Evolutionary conservation across 2,888 invertebrate species (phyloP).

Genomic region (Digitonthophagus gazella): DNA sequence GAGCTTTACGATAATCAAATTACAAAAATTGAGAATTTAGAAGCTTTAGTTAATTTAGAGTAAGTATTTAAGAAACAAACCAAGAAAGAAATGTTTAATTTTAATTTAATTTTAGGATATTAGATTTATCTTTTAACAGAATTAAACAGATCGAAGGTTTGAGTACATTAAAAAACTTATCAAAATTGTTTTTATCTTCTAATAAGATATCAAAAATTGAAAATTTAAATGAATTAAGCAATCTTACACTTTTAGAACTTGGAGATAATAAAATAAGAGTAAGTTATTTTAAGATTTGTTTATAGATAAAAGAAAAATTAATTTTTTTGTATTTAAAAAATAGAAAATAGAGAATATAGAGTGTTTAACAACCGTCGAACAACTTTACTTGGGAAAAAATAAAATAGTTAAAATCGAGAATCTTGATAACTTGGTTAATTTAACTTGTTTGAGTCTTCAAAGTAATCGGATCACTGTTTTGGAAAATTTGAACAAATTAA

Average conservation of each 20-base stretch:
- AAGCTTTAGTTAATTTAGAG: conserved; percentile 83
- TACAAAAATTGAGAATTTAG: conserved; percentile 85
- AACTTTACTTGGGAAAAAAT: conserved; percentile 90
- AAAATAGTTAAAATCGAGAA: conserved; percentile 88
- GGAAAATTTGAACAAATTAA: conserved; percentile 74
- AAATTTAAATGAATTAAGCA: conserved; percentile 76
- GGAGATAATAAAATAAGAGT: conserved; percentile 93
- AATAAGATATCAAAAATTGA: conserved; percentile 87
- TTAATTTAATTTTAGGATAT: conserved; percentile 59
- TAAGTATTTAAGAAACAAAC: conserved; percentile 53
- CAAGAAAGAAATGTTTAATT: conserved; percentile 12
- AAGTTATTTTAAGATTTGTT: conserved; percentile 39
- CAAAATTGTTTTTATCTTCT: conserved; percentile 84
- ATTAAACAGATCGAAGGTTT: conserved; percentile 84
- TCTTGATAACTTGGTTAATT: conserved; percentile 66
- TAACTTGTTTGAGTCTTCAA: conserved; percentile 84
- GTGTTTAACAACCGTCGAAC: conserved; percentile 69
- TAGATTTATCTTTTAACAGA: conserved; percentile 96
- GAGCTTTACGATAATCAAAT: conserved; percentile 98
- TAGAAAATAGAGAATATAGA: conserved; percentile 85
- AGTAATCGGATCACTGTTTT: conserved; percentile 86
- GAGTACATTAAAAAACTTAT: conserved; percentile 69
- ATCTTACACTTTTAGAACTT: conserved; percentile 83
- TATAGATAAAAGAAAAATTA: background rate
- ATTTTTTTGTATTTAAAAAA: too few species aligned